phyloP scores from a whole-genome alignment of 2,113 vertebrate species.

The Calidris pugnax region DNA sequence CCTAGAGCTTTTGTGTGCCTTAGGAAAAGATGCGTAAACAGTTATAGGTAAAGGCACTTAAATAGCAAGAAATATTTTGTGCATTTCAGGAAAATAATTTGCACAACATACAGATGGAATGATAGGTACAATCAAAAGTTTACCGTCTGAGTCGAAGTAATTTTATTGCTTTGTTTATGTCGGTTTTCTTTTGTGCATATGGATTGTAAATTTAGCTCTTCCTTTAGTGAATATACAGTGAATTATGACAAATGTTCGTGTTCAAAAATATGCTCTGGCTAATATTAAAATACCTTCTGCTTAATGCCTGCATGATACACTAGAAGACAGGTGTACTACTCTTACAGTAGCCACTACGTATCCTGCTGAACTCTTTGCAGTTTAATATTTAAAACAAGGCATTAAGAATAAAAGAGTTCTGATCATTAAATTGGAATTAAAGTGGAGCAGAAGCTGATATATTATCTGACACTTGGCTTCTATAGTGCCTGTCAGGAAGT shows the following conservation, averaged over 20 bases:
- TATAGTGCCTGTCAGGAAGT: neutral
- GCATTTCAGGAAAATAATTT: neutral
- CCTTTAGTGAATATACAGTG: neutral
- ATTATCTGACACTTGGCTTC: conserved; percentile 23
- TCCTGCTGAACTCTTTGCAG: neutral
- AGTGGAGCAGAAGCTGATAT: neutral
- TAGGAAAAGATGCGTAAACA: no score
- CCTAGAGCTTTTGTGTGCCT: neutral
- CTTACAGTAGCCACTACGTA: rapidly evolving
- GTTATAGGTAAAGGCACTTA: rapidly evolving
- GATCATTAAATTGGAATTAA: neutral
- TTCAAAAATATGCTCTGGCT: neutral
- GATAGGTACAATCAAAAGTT: neutral
- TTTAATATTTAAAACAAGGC: neutral
- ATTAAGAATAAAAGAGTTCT: neutral
- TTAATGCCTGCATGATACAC: rapidly evolving
- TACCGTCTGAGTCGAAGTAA: neutral
- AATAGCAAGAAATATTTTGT: neutral
- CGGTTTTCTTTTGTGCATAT: neutral
- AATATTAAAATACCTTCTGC: neutral
- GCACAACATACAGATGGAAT: no score
- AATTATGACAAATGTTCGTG: neutral
- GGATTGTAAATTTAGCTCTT: neutral
- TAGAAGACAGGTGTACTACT: neutral
- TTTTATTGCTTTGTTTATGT: neutral